Conservation (phyloP, 1,140 invertebrate species). For the Hycleus cichorii region DNA sequence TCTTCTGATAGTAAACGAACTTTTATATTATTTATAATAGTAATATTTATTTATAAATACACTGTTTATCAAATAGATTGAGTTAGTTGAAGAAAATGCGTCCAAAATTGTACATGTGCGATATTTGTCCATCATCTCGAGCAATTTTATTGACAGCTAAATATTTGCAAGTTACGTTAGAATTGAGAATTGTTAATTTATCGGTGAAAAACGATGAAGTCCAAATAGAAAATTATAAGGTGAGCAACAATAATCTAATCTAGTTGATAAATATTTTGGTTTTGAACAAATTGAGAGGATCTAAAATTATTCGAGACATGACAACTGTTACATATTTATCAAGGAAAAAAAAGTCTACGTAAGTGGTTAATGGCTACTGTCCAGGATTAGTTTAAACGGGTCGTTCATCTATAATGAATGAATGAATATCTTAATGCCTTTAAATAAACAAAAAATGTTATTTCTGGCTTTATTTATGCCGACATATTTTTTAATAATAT, state of each 20-base stretch:
- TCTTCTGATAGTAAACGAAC: too few species aligned
- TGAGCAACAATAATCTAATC: too few species aligned
- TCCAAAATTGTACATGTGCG: constrained; percentile 7
- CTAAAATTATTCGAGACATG: too few species aligned
- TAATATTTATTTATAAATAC: too few species aligned
- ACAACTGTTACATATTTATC: too few species aligned
- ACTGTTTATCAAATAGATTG: background rate
- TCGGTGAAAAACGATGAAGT: too few species aligned
- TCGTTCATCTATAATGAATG: constrained; percentile 4
- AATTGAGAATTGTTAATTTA: constrained; percentile 2
- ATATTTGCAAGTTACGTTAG: constrained; percentile 2
- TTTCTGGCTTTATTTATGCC: background rate
- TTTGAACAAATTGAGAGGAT: too few species aligned
- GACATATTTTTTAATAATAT: background rate
- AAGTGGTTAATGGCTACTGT: background rate
- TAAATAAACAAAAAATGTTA: constrained; percentile 7
- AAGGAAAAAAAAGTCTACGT: background rate
- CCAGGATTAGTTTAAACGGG: background rate
- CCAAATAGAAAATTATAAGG: too few species aligned
- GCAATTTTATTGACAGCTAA: constrained; percentile 5
- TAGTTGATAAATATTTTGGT: too few species aligned
- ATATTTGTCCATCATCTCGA: constrained; percentile 7
- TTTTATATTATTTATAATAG: too few species aligned
- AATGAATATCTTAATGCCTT: constrained; percentile 7
- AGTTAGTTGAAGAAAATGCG: background rate